phyloP scores from a whole-genome alignment of 1,140 invertebrate genomes.

The Heliothis virescens region DNA sequence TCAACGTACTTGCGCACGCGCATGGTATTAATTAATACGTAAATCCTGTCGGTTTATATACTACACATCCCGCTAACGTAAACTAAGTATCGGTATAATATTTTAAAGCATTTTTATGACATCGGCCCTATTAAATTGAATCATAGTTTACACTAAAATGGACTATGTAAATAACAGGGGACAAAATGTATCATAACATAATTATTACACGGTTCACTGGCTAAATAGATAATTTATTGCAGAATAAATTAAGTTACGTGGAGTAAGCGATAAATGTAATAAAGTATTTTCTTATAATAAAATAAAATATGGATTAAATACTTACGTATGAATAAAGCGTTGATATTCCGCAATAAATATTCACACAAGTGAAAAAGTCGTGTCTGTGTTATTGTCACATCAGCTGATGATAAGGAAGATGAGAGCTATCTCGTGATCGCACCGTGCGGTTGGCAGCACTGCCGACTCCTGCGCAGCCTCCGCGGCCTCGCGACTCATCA shows the following conservation, averaged over 20 bases:
- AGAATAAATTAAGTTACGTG: slow-evolving; percentile 16
- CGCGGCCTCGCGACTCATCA: slow-evolving; percentile 62
- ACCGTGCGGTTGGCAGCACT: slow-evolving; percentile 74
- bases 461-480: slow-evolving; percentile 72
- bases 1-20: slow-evolving; percentile 8
- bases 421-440: slow-evolving; percentile 80
- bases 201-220: not conserved
- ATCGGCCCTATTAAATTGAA: slow-evolving; percentile 11
- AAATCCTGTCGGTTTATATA: not conserved
- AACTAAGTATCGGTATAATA: not conserved
- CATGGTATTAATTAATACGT: slow-evolving; percentile 10
- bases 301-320: slow-evolving; percentile 10
- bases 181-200: not conserved
- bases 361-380: slow-evolving; percentile 52
- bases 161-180: slow-evolving; percentile 6
- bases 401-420: slow-evolving; percentile 83
- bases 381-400: slow-evolving; percentile 67
- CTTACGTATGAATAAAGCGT: slow-evolving; percentile 39
- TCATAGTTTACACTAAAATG: not conserved
- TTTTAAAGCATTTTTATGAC: slow-evolving; percentile 20
- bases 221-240: not conserved
- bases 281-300: not conserved
- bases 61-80: slow-evolving; percentile 6
- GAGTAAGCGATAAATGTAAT: not conserved
- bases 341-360: slow-evolving; percentile 15